Evolutionary conservation across 2,113 vertebrate species (phyloP).

Genomic region (Brevimyrus niger): DNA sequence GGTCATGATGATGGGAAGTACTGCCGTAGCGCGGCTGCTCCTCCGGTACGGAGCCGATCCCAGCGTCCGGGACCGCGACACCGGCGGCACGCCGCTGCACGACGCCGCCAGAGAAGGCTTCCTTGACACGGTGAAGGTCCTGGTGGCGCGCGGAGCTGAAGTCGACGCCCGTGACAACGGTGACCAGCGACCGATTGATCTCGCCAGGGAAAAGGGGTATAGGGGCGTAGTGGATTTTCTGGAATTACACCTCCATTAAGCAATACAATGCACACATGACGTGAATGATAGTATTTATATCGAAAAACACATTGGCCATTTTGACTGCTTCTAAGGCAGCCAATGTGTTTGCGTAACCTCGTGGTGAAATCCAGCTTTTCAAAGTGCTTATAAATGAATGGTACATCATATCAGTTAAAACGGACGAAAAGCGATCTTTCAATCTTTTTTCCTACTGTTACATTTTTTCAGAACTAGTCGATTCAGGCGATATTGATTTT

Average conservation of each 20-base stretch:
- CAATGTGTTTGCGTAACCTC: neutral
- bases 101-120: slow-evolving; percentile 74
- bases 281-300: neutral
- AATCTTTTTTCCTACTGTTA: neutral
- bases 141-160: slow-evolving; percentile 45
- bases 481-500: neutral
- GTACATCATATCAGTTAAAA: neutral
- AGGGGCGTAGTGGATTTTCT: slow-evolving; percentile 31
- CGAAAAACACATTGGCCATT: neutral
- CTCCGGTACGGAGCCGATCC: slow-evolving; percentile 69
- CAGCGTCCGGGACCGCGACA: slow-evolving; percentile 53
- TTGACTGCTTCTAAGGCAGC: neutral
- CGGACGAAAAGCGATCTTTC: neutral
- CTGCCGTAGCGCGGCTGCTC: slow-evolving; percentile 57
- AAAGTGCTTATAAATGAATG: neutral
- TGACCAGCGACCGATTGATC: slow-evolving; percentile 46
- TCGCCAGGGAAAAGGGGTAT: slow-evolving; percentile 45
- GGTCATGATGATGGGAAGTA: slow-evolving; percentile 88
- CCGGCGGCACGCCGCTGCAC: slow-evolving; percentile 66
- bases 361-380: neutral
- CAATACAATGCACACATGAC: neutral
- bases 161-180: slow-evolving; percentile 40
- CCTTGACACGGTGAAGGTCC: slow-evolving; percentile 56
- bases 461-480: neutral
- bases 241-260: slow-evolving; percentile 15